Evolutionary conservation across 2,888 invertebrate species (phyloP).

Genomic region (Digitonthophagus gazella): DNA sequence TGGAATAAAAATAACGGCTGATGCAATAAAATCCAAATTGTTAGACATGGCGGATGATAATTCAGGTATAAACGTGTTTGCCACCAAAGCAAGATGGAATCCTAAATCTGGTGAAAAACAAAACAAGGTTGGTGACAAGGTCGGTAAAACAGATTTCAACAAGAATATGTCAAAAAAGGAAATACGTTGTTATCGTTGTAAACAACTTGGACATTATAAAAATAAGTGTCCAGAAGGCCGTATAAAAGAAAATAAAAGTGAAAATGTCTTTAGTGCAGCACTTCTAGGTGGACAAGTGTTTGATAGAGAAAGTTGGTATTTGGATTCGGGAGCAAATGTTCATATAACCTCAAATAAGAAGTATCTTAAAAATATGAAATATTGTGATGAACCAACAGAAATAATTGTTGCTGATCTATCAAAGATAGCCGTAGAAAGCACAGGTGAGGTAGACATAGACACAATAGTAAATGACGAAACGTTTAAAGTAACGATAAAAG

Average conservation of each 20-base stretch:
- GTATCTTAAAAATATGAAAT: neutral
- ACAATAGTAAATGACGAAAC: conserved; percentile 7
- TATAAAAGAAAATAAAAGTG: too few relatives aligned
- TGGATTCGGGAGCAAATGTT: conserved; percentile 27
- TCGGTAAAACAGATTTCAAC: neutral
- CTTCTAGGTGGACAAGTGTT: conserved; percentile 12
- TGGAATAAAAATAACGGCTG: conserved; percentile 34
- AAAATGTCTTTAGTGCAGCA: conserved; percentile 16
- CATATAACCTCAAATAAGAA: conserved; percentile 7
- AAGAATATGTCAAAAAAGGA: too few relatives aligned
- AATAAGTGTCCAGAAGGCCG: conserved; percentile 20
- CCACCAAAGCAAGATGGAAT: neutral
- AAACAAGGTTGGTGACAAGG: neutral
- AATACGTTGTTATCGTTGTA: conserved; percentile 21
- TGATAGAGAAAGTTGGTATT: conserved; percentile 13
- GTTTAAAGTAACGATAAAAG: conserved; percentile 17
- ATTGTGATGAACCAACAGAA: neutral
- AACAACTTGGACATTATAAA: conserved; percentile 21
- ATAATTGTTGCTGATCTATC: conserved; percentile 14
- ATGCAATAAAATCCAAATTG: conserved; percentile 39
- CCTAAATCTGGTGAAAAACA: neutral
- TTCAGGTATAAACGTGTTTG: too few relatives aligned
- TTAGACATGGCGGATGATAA: conserved; percentile 19
- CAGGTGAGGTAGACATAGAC: conserved; percentile 21
- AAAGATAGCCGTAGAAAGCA: neutral